Evolutionary conservation across 2,113 vertebrate genomes (phyloP).

Genomic region (Aix galericulata): DNA sequence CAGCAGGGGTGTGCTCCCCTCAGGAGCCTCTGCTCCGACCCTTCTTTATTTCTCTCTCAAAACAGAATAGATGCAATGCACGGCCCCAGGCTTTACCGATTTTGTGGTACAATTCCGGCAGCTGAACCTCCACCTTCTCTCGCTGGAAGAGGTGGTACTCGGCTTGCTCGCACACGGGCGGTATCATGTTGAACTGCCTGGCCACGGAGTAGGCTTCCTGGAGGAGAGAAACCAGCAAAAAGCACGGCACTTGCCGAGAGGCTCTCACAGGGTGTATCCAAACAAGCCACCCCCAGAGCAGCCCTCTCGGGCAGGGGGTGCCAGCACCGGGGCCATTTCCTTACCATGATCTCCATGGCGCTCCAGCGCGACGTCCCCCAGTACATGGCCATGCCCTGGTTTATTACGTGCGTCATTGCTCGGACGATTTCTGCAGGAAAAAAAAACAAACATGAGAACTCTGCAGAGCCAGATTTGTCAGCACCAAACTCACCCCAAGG

Average conservation of each 20-base stretch:
- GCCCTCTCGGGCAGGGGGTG: too few relatives aligned
- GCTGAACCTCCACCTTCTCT: conserved; percentile 97
- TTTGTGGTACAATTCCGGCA: conserved; percentile 97
- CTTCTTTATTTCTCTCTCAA: background rate
- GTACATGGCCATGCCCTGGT: conserved; percentile 99
- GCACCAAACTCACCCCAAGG: background rate
- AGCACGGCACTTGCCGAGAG: rapidly evolving
- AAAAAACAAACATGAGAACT: rapidly evolving
- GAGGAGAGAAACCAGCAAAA: background rate
- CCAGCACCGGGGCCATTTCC: background rate
- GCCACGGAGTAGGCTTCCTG: conserved; percentile 98
- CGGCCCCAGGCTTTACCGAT: conserved; percentile 81
- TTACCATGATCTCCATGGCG: conserved; percentile 98
- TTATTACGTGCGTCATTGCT: conserved; percentile 96
- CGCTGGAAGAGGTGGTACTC: conserved; percentile 98
- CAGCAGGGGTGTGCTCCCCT: background rate
- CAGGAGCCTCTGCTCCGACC: background rate
- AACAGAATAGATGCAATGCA: rapidly evolving
- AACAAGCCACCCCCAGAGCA: too few relatives aligned
- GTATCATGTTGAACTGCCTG: conserved; percentile 97
- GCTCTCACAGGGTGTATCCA: background rate
- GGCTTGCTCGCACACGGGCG: conserved; percentile 95
- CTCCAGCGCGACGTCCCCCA: conserved; percentile 98
- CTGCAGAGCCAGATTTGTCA: background rate
- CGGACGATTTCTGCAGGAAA: conserved; percentile 88